Evolutionary conservation across 2,113 vertebrate species (phyloP).

Genomic region (Microcebus murinus): DNA sequence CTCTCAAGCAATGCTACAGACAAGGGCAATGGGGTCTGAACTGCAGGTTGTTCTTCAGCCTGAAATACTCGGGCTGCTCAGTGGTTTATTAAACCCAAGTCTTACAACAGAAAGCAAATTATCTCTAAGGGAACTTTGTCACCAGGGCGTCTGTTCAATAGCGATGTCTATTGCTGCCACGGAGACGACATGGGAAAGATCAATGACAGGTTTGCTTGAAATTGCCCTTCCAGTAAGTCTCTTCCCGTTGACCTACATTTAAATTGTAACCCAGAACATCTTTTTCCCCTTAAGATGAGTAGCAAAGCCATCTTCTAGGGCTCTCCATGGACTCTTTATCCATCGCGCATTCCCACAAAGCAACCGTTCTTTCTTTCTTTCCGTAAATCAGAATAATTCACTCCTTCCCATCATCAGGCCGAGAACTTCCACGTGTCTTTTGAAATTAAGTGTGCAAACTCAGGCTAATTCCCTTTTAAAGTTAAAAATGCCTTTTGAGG

Average conservation of each 20-base stretch:
- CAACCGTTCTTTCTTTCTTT: neutral
- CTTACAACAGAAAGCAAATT: constrained; percentile 62
- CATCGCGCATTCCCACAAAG: neutral
- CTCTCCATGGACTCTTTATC: neutral
- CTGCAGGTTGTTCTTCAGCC: neutral
- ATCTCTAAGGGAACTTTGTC: constrained; percentile 58
- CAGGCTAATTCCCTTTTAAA: neutral
- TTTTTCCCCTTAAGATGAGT: neutral
- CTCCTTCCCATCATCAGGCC: neutral
- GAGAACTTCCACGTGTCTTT: neutral
- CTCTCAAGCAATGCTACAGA: neutral
- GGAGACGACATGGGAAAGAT: constrained; percentile 30
- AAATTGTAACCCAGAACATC: neutral
- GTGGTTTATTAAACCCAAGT: constrained; percentile 53
- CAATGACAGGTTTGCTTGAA: constrained; percentile 51
- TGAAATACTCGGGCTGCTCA: neutral
- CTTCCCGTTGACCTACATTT: constrained; percentile 9
- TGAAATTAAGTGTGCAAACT: neutral
- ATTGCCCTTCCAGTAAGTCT: neutral
- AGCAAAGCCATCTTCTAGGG: neutral
- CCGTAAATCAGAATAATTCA: neutral
- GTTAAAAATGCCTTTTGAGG: neutral
- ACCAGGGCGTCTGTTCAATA: constrained; percentile 41
- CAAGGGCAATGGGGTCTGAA: neutral
- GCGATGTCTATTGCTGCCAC: constrained; percentile 9